Conservation (phyloP, 2,888 invertebrate species). For the Noctua janthe region DNA sequence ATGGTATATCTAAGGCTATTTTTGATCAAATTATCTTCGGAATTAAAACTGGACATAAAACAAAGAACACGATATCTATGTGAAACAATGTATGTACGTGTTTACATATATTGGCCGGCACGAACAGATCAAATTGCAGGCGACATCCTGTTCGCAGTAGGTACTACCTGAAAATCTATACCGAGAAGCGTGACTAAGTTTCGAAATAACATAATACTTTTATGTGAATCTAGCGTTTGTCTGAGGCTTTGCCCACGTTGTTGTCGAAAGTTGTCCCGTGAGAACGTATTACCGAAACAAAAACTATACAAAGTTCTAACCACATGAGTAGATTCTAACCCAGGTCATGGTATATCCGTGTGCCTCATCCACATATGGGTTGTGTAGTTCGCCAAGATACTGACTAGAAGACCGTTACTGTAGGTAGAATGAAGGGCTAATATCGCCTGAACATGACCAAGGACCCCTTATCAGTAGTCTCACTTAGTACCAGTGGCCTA, state of each 20-base stretch:
- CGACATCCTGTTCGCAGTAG: conserved; percentile 71
- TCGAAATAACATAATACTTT: conserved; percentile 36
- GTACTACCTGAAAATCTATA: conserved; percentile 66
- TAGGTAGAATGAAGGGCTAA: not conserved
- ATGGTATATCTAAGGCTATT: not conserved
- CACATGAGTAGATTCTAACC: not conserved
- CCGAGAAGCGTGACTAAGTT: conserved; percentile 62
- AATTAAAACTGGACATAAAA: conserved; percentile 4
- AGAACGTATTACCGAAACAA: not conserved
- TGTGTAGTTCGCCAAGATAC: not conserved
- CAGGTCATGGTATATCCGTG: not conserved
- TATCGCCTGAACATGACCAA: not conserved
- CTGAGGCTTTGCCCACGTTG: not conserved
- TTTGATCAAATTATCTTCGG: not conserved
- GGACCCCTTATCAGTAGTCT: not conserved
- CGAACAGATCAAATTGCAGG: conserved; percentile 69
- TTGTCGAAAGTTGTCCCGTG: not conserved
- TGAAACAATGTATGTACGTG: conserved; percentile 65
- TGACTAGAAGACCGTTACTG: not conserved
- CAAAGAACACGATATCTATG: conserved; percentile 53
- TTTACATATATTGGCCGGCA: conserved; percentile 59
- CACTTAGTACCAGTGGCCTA: not conserved
- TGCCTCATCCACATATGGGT: not conserved
- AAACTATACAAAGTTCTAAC: no score
- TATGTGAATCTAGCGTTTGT: not conserved